phyloP scores from a whole-genome alignment of 2,113 vertebrate species.

The Athene cunicularia region DNA sequence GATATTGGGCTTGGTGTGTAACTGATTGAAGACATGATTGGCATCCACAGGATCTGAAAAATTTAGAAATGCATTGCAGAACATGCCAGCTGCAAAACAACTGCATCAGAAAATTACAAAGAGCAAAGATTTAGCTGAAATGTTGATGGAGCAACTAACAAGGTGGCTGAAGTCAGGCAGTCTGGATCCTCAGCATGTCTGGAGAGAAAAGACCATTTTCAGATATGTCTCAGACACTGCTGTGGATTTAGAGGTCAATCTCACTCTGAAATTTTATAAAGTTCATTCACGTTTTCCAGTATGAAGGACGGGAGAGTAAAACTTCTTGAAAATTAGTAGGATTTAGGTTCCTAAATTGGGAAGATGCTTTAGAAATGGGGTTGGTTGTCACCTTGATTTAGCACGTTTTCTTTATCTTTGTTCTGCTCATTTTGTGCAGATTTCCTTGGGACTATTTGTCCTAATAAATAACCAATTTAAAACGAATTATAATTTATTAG shows the following conservation, averaged over 20 bases:
- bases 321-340: not conserved
- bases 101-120: not conserved
- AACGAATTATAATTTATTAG: not conserved
- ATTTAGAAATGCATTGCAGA: not conserved
- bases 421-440: not conserved
- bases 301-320: not conserved
- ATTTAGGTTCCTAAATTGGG: not conserved
- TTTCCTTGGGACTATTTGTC: not conserved
- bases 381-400: not conserved
- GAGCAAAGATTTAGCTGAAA: not conserved
- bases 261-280: not conserved
- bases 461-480: not conserved
- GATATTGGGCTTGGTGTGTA: accelerated
- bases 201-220: not conserved
- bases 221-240: accelerated
- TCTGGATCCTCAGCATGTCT: not conserved
- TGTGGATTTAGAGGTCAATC: not conserved
- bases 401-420: not conserved
- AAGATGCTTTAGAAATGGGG: not conserved
- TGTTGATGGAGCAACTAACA: not conserved
- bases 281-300: not conserved
- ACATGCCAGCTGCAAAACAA: not conserved
- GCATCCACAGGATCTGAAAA: not conserved
- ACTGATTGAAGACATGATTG: not conserved
- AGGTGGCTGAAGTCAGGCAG: not conserved